Evolutionary conservation across 2,113 vertebrate species (phyloP), one percentile per base, ranked within the genome.

Genomic region (Pseudopipra pipra): DNA sequence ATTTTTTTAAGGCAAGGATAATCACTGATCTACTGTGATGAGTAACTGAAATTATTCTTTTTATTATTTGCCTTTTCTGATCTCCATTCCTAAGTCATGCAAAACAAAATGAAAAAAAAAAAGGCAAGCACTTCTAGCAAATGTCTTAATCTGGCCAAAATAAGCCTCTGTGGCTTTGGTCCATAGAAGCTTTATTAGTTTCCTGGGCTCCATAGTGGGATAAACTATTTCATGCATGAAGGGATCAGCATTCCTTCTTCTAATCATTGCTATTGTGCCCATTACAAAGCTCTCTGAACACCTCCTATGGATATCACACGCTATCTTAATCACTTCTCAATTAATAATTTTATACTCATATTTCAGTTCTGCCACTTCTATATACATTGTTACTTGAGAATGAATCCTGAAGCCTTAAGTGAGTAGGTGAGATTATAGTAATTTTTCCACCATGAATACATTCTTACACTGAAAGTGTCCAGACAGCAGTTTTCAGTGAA

Each of bases 161-260:
- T 88, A 94, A 91, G 63, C 75, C 71, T 87, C 67, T 87, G 19
- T 74, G 79, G 79, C 87, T 94, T 92, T 80, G 82, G 82, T 66
- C 79, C 88, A 88, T 37, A 83, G 92, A 77, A 96, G 83, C 83
- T 80, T 86, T 88, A 86, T 88, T 85, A 94, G 90, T 70, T 94
- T 91, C 82, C 92, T 61, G 44, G 90, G 75, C 88, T 93, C 82
- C 88, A 88, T 6, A 95, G 94, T 35, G 68, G 85, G 90, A 93
- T 92, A 94, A 96, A 96, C 92, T 95, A 95, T 95, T 94, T 95
- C 78, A 95, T 92, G 96, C 95, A 95, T 92, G 94, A 96, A 94
- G 28, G 85, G 95, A 97, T 94, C 88, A 95, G 83, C 92, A 95
- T 92, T 96, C 90, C 71, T 90, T 65, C 92, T 86, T 92, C 63